A percentile compares a stretch with the other conserved stretches of the same genome.
Evolutionary conservation across 2,797 vertebrate species (phyloP).

Genomic region (Eutrigla gurnardus): DNA sequence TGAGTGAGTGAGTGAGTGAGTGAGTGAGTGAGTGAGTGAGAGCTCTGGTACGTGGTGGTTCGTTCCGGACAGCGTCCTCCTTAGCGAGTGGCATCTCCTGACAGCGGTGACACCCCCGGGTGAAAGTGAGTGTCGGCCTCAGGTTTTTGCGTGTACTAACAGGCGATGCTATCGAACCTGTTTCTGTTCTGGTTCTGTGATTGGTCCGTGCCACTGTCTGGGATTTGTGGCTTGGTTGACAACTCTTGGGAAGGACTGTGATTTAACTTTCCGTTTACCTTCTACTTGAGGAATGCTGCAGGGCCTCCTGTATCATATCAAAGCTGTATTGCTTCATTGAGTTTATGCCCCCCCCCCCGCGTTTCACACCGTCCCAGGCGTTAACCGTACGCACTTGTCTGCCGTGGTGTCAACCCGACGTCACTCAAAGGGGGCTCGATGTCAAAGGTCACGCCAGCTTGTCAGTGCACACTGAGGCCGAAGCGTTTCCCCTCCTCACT

Average conservation of each 20-base stretch:
- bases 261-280: slow-evolving; percentile 52
- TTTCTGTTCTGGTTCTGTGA: slow-evolving; percentile 27
- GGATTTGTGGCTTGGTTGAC: slow-evolving; percentile 44
- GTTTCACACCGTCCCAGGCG: neutral
- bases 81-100: slow-evolving; percentile 32
- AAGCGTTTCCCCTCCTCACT: slow-evolving; percentile 72
- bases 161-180: slow-evolving; percentile 26
- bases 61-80: slow-evolving; percentile 52
- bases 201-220: slow-evolving; percentile 23
- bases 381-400: neutral
- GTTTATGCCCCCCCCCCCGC: neutral
- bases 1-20: slow-evolving; percentile 17
- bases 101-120: slow-evolving; percentile 48
- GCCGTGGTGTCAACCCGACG: slow-evolving; percentile 28
- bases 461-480: slow-evolving; percentile 66
- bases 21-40: slow-evolving; percentile 49
- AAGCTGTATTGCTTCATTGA: slow-evolving; percentile 8
- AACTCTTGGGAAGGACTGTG: slow-evolving; percentile 11
- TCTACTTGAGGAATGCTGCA: slow-evolving; percentile 28
- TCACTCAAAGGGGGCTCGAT: slow-evolving; percentile 34
- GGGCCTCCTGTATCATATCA: slow-evolving; percentile 13
- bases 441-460: slow-evolving; percentile 76
- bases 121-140: slow-evolving; percentile 47
- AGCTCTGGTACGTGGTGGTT: slow-evolving; percentile 67
- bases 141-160: slow-evolving; percentile 17